Conservation (phyloP, 2,113 vertebrate species). For the Urocolius indicus region DNA sequence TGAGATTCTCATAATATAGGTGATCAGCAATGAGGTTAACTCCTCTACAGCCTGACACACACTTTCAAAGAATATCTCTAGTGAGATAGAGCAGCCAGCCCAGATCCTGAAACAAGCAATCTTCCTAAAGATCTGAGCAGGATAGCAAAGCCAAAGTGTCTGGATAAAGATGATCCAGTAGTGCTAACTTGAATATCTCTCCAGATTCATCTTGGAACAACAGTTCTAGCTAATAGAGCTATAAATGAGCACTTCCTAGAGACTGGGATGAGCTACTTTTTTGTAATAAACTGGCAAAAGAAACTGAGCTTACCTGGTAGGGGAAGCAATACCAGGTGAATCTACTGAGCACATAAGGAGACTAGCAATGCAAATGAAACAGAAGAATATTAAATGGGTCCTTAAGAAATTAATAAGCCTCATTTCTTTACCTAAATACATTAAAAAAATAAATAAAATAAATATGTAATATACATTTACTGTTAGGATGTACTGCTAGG, state of each 20-base stretch:
- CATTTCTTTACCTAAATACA: neutral
- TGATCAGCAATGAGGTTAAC: neutral
- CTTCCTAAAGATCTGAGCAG: neutral
- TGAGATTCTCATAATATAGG: neutral
- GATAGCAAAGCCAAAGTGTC: neutral
- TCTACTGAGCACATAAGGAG: accelerated
- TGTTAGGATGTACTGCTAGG: neutral
- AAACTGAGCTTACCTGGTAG: neutral
- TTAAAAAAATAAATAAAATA: neutral
- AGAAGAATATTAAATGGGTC: neutral
- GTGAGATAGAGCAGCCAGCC: neutral
- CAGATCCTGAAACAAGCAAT: neutral
- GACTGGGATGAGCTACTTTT: neutral
- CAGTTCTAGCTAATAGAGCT: neutral
- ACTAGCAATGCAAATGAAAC: neutral
- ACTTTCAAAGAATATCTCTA: neutral
- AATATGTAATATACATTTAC: neutral
- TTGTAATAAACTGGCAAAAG: neutral
- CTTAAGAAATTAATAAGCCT: neutral
- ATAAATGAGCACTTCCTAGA: neutral
- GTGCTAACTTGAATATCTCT: neutral
- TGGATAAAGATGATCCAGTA: neutral
- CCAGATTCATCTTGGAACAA: neutral
- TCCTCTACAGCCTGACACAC: neutral
- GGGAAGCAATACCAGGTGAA: neutral